These are phyloP conservation scores for Bombus haemorrhoidalis DNA, from an alignment of 1,140 invertebrate species.

Conservation along the genomic window DNA sequence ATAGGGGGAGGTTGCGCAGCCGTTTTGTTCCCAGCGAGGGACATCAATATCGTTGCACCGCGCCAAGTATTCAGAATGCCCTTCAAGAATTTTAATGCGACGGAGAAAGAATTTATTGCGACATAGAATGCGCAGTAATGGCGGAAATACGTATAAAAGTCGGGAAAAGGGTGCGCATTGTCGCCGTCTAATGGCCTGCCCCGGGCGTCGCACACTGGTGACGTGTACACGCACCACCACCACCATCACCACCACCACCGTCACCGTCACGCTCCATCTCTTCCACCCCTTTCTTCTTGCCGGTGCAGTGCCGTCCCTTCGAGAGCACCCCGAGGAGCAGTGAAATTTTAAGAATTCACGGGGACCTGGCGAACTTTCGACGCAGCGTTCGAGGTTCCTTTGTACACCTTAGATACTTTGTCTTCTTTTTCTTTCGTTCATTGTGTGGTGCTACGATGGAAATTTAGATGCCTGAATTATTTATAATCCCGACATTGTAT, in stretches of 20 bases:
- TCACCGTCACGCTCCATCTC: neutral
- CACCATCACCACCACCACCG: neutral
- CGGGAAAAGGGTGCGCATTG: constrained; percentile 77
- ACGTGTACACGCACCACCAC: constrained; percentile 62
- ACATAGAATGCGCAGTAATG: constrained; percentile 77
- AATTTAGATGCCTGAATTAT: constrained; percentile 22
- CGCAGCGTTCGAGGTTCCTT: neutral
- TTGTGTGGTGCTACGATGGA: neutral
- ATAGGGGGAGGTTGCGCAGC: neutral
- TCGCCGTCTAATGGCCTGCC: constrained; percentile 76
- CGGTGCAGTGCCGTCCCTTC: constrained; percentile 47
- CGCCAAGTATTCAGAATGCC: constrained; percentile 74
- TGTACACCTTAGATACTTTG: neutral
- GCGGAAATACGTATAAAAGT: constrained; percentile 79
- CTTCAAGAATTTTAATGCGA: constrained; percentile 78
- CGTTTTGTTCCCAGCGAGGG: constrained; percentile 65
- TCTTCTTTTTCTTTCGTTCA: too few relatives aligned
- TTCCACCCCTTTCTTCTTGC: neutral
- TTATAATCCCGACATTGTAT: neutral
- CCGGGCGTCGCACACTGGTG: constrained; percentile 64
- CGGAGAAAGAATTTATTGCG: constrained; percentile 76
- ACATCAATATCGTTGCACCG: constrained; percentile 66
- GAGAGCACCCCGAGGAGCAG: neutral
- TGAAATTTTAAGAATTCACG: constrained; percentile 20
- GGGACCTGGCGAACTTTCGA: constrained; percentile 6